These are phyloP conservation scores for Cosmia trapezina DNA, from an alignment of 2,888 invertebrate genomes.

Conservation along the genomic window DNA sequence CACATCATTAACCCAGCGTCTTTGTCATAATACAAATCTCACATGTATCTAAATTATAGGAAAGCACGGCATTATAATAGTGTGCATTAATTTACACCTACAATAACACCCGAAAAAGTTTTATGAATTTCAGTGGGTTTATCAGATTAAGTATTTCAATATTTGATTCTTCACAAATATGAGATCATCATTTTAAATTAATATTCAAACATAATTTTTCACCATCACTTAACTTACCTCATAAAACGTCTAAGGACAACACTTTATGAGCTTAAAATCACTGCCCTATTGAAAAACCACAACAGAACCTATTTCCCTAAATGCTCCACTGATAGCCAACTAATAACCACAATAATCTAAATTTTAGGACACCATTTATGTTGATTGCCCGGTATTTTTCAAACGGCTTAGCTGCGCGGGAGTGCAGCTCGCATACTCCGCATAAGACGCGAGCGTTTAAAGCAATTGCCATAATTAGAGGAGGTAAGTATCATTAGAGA, in stretches of 20 bases:
- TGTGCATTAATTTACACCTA: too few species aligned
- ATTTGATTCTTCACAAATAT: not conserved
- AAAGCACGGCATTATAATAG: too few species aligned
- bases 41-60: too few species aligned
- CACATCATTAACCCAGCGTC: too few species aligned
- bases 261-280: not conserved
- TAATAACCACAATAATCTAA: slow-evolving; percentile 51
- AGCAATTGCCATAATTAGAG: slow-evolving; percentile 68
- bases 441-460: slow-evolving; percentile 60
- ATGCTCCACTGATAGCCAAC: slow-evolving; percentile 20
- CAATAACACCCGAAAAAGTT: too few species aligned
- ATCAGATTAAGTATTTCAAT: not conserved
- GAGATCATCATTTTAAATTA: not conserved
- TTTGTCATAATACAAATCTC: too few species aligned
- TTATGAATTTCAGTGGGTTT: not conserved
- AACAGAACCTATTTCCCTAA: slow-evolving; percentile 17
- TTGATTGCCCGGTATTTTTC: slow-evolving; percentile 53
- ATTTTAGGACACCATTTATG: slow-evolving; percentile 62
- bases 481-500: slow-evolving; percentile 58
- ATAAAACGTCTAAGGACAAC: not conserved
- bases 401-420: slow-evolving; percentile 38
- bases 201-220: not conserved
- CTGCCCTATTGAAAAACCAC: slow-evolving; percentile 5
- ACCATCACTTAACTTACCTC: slow-evolving; percentile 16
- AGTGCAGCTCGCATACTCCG: slow-evolving; percentile 60